phyloP scores from a whole-genome alignment of 2,797 vertebrate genomes.

The Artibeus jamaicensis region DNA sequence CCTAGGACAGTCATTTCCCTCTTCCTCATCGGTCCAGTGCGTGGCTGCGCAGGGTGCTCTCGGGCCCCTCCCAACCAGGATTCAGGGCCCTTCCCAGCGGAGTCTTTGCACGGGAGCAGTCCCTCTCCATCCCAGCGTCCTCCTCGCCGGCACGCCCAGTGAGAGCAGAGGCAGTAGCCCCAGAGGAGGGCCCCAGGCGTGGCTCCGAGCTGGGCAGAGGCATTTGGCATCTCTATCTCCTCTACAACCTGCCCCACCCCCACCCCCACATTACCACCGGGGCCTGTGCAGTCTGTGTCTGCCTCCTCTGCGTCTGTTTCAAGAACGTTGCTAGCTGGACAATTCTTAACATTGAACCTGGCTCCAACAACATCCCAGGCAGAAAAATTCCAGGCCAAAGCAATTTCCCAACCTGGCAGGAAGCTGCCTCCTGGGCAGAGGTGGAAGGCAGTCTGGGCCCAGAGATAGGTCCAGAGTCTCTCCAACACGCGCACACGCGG shows the following conservation, averaged over 20 bases:
- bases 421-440: background rate
- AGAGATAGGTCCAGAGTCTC: background rate
- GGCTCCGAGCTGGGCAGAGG: background rate
- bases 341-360: background rate
- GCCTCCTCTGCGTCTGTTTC: background rate
- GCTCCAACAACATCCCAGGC: background rate
- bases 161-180: background rate
- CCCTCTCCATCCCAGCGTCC: rapidly evolving
- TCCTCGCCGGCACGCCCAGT: background rate
- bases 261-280: background rate
- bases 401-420: slow-evolving; percentile 18
- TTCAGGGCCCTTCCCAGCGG: background rate
- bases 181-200: rapidly evolving
- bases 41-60: too few relatives aligned
- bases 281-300: background rate
- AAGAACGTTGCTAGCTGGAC: slow-evolving; percentile 27
- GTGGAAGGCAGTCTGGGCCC: background rate
- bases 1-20: background rate
- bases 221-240: background rate
- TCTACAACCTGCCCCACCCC: background rate
- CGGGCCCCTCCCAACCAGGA: background rate
- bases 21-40: background rate
- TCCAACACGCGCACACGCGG: rapidly evolving
- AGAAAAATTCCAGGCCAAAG: background rate
- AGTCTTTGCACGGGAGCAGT: too few relatives aligned